Percentiles rank a stretch among this genome's conserved stretches.
Evolutionary conservation across 2,888 invertebrate species (phyloP).

Genomic region (Ellobium chinense): DNA sequence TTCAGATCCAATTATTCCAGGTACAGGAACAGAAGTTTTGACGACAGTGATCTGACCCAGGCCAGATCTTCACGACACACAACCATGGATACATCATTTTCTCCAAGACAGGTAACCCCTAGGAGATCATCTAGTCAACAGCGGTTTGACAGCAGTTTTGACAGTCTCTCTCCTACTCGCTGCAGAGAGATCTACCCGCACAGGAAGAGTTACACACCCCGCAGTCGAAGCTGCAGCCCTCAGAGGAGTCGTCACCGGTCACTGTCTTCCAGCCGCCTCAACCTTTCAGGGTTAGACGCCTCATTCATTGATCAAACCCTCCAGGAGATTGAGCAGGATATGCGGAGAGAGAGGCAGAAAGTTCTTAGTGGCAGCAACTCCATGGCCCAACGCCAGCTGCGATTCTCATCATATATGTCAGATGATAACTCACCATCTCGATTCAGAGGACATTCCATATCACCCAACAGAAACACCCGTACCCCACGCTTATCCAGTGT

Average conservation of each 20-base stretch:
- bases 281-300: background rate
- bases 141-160: background rate
- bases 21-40: background rate
- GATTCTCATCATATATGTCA: background rate
- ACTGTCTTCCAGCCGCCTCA: background rate
- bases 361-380: background rate
- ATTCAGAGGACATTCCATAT: background rate
- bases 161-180: constrained; percentile 46
- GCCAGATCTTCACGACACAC: background rate
- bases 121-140: constrained; percentile 9
- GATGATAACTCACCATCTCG: background rate
- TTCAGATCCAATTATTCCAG: background rate
- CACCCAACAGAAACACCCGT: background rate
- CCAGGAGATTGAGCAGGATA: constrained; percentile 14
- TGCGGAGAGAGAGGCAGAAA: constrained; percentile 11
- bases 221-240: constrained; percentile 33
- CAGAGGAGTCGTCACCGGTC: background rate
- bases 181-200: constrained; percentile 70
- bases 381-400: background rate
- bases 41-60: background rate
- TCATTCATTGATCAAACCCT: constrained; percentile 12
- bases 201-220: constrained; percentile 55
- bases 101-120: background rate
- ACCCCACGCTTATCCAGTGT: background rate
- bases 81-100: background rate